Evolutionary conservation across 2,113 vertebrate species (phyloP).

Genomic region (Oxygymnocypris stewartii): DNA sequence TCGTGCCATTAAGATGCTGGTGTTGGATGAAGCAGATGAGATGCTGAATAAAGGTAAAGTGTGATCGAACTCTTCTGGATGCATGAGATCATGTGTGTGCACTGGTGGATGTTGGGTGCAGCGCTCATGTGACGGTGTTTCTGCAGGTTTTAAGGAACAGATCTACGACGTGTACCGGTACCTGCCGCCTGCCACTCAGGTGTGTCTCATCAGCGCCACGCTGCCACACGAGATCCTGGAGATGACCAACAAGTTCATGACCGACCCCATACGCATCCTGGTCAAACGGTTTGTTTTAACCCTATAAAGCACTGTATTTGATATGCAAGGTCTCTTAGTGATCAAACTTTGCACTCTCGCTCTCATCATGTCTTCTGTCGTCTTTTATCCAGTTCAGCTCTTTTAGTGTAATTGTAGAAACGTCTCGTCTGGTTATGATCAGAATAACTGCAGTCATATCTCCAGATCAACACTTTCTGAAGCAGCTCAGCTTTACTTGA

Average conservation of each 20-base stretch:
- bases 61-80: fast-evolving
- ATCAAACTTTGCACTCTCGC: no score
- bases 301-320: no score
- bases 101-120: background rate
- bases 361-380: no score
- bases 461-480: no score
- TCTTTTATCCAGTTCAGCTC: no score
- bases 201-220: constrained; percentile 95
- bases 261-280: constrained; percentile 95
- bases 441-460: no score
- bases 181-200: constrained; percentile 94
- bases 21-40: constrained; percentile 96
- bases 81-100: background rate
- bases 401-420: no score
- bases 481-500: no score
- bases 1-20: constrained; percentile 97
- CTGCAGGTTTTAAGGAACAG: constrained; percentile 92
- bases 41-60: constrained; percentile 96
- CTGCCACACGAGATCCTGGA: constrained; percentile 97
- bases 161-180: constrained; percentile 98
- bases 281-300: constrained; percentile 88
- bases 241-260: constrained; percentile 99
- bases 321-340: no score
- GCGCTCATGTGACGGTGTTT: background rate
- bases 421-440: no score